These are phyloP conservation scores for Exocentrus adspersus DNA, from an alignment of 2,888 invertebrate genomes.

Conservation along the genomic window DNA sequence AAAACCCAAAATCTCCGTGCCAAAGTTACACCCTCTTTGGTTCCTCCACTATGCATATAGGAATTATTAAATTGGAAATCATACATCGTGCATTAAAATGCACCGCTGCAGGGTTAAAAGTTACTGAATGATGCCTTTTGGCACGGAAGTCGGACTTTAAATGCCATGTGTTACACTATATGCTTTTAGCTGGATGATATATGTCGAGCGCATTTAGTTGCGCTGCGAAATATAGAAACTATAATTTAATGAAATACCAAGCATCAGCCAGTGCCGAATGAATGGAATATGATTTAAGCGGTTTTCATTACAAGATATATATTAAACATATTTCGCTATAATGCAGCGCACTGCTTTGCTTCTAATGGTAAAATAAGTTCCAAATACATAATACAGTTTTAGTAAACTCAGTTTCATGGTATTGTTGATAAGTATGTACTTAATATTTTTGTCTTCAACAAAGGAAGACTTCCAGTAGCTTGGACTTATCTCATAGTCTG, in stretches of 20 bases:
- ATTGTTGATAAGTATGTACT: no score
- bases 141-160: conserved; percentile 6
- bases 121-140: conserved; percentile 14
- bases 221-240: conserved; percentile 6
- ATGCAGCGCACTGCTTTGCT: neutral
- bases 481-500: no score
- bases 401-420: no score
- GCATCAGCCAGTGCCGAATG: conserved; percentile 10
- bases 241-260: conserved; percentile 24
- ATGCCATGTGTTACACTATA: conserved; percentile 12
- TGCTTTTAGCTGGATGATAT: conserved; percentile 10
- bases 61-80: no score
- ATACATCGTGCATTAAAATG: neutral
- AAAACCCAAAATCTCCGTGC: no score
- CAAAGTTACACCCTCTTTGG: no score
- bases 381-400: no score
- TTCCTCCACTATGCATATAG: no score
- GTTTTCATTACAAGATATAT: neutral
- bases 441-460: no score
- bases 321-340: neutral
- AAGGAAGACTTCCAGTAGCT: no score
- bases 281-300: neutral
- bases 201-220: conserved; percentile 11
- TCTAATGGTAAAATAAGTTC: conserved; percentile 1
- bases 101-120: neutral